Evolutionary conservation across 2,797 vertebrate species (phyloP).

Genomic region (Aulostomus chinensis): DNA sequence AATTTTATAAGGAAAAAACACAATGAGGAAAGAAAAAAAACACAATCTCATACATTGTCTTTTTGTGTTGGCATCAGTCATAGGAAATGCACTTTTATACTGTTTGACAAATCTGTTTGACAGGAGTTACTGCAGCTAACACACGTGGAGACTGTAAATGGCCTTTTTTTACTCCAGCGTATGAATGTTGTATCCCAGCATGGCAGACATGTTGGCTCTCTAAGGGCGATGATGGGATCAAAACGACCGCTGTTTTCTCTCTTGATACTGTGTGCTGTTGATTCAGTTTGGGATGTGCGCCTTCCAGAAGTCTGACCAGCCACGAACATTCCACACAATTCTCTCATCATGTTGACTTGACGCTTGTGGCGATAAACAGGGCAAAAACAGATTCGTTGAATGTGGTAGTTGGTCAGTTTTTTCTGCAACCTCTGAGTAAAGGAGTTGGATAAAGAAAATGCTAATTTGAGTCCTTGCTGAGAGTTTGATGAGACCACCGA

Average conservation of each 20-base stretch:
- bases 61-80: constrained; percentile 30
- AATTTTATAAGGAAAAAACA: constrained; percentile 36
- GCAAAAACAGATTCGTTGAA: no score
- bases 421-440: constrained; percentile 10
- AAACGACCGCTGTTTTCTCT: constrained; percentile 16
- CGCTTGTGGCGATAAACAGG: constrained; percentile 3
- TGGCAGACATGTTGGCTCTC: constrained; percentile 24
- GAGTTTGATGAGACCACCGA: neutral
- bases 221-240: constrained; percentile 32
- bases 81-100: constrained; percentile 71
- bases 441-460: no score
- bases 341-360: no score
- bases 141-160: constrained; percentile 52
- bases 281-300: constrained; percentile 4
- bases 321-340: no score
- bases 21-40: constrained; percentile 5
- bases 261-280: neutral
- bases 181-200: constrained; percentile 67
- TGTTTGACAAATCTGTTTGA: constrained; percentile 39
- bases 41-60: constrained; percentile 23
- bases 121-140: constrained; percentile 48
- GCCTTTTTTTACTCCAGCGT: constrained; percentile 65
- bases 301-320: constrained; percentile 18
- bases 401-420: constrained; percentile 9
- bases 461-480: constrained; percentile 11